Evolutionary conservation across 1,140 invertebrate species (phyloP).

Genomic region (Drosophila serrata): DNA sequence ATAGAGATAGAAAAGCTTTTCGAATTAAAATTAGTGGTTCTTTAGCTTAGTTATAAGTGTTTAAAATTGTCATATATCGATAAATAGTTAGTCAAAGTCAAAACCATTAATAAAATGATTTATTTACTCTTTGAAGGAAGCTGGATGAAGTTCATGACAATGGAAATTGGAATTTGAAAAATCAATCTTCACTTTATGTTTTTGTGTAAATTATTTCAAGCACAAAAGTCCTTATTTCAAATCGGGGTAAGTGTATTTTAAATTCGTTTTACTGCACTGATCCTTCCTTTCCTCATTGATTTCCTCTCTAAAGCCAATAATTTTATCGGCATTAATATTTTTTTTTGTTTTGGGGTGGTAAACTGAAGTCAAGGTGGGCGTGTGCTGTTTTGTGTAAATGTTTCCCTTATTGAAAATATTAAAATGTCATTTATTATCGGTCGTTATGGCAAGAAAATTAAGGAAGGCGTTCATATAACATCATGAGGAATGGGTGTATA

Average conservation of each 20-base stretch:
- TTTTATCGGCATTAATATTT: constrained; percentile 72
- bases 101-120: too few relatives aligned
- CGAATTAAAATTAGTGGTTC: too few relatives aligned
- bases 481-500: neutral
- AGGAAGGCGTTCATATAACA: constrained; percentile 1
- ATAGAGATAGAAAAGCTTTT: too few relatives aligned
- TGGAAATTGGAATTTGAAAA: too few relatives aligned
- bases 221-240: too few relatives aligned
- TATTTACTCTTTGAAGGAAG: too few relatives aligned
- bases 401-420: constrained; percentile 80
- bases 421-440: constrained; percentile 76
- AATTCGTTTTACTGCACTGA: neutral
- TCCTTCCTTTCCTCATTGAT: neutral
- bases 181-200: too few relatives aligned
- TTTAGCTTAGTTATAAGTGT: too few relatives aligned
- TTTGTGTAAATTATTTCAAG: too few relatives aligned
- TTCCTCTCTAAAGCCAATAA: constrained; percentile 21
- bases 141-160: too few relatives aligned
- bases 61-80: too few relatives aligned
- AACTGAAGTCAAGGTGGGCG: constrained; percentile 58
- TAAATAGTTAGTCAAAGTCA: too few relatives aligned
- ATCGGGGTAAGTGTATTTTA: neutral
- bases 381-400: constrained; percentile 66
- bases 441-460: constrained; percentile 11
- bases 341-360: constrained; percentile 38